Evolutionary conservation across 2,113 vertebrate species (phyloP).

Genomic region (Tretioscincus oriximinensis): DNA sequence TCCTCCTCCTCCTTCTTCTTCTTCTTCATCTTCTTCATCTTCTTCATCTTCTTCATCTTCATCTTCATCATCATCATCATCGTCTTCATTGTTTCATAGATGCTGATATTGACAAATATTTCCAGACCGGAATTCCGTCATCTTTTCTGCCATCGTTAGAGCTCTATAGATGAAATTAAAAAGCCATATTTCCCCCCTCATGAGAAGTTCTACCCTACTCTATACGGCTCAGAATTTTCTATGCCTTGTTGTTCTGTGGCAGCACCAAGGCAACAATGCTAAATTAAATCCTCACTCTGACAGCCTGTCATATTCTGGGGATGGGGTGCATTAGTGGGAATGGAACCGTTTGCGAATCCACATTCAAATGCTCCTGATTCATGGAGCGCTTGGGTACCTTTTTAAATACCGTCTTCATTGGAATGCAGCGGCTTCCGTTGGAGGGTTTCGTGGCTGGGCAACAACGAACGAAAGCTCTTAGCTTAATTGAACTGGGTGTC

Average conservation of each 20-base stretch:
- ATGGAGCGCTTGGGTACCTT: slow-evolving; percentile 14
- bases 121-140: no score
- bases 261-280: slow-evolving; percentile 6
- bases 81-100: no score
- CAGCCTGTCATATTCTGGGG: background rate
- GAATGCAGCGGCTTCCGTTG: slow-evolving; percentile 29
- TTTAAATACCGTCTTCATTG: slow-evolving; percentile 17
- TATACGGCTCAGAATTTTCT: slow-evolving; percentile 35
- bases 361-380: slow-evolving; percentile 15
- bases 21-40: no score
- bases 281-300: slow-evolving; percentile 16
- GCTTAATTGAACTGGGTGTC: slow-evolving; percentile 65
- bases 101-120: no score
- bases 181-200: background rate
- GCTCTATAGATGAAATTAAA: background rate
- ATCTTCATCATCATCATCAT: no score
- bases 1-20: no score
- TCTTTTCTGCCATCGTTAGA: background rate
- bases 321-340: background rate
- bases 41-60: no score
- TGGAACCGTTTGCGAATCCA: background rate
- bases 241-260: slow-evolving; percentile 10
- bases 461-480: slow-evolving; percentile 70
- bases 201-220: background rate
- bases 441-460: background rate